Percentiles rank a stretch among this genome's conserved stretches.
phyloP scores from a whole-genome alignment of 2,113 vertebrate genomes.

The Equus quagga region DNA sequence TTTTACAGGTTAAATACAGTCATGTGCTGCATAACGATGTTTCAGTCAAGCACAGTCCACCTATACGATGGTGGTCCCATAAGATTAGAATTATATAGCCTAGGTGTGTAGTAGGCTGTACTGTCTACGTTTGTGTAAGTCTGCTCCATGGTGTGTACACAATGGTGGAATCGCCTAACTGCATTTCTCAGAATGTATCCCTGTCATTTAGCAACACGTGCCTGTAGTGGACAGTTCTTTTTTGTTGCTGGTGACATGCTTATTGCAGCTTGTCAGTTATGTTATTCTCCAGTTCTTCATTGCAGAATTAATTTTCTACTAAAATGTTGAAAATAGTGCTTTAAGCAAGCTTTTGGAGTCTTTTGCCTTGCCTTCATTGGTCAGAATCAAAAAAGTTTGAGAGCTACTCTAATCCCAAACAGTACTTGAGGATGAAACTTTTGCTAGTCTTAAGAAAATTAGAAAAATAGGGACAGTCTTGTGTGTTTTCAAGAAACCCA shows the following conservation, averaged over 20 bases:
- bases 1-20: neutral
- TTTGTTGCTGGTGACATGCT: neutral
- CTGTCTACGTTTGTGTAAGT: too few relatives aligned
- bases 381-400: neutral
- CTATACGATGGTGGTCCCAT: too few relatives aligned
- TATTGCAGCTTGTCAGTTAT: neutral
- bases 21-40: too few relatives aligned
- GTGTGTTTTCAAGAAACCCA: neutral
- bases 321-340: neutral
- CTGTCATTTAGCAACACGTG: too few relatives aligned
- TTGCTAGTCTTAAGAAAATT: neutral
- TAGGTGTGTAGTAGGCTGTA: too few relatives aligned
- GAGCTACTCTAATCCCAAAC: neutral
- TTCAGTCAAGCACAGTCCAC: too few relatives aligned
- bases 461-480: neutral
- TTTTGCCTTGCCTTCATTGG: neutral
- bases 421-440: neutral
- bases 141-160: too few relatives aligned
- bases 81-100: too few relatives aligned
- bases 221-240: neutral
- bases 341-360: neutral
- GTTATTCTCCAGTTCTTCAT: neutral
- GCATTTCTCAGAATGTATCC: too few relatives aligned
- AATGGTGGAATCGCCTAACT: too few relatives aligned
- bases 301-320: slow-evolving; percentile 11